These are phyloP conservation scores for Xenotilapia leptura DNA, from an alignment of 2,113 vertebrate species.

Conservation along the genomic window DNA sequence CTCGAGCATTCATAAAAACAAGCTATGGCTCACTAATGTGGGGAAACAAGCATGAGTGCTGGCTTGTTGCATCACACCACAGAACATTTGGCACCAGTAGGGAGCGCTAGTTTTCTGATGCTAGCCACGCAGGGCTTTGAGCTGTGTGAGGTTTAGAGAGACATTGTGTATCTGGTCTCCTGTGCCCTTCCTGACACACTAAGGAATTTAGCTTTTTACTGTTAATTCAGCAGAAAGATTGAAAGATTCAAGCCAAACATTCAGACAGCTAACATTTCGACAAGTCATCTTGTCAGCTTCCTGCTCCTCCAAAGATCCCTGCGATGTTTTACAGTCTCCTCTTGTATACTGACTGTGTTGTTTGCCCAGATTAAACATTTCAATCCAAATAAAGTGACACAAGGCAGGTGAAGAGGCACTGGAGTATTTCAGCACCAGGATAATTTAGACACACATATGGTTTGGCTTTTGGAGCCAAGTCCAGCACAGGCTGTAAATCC, in stretches of 20 bases:
- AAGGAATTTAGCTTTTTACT: not conserved
- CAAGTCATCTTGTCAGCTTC: not conserved
- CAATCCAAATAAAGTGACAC: not conserved
- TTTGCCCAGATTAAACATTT: not conserved
- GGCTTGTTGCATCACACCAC: not conserved
- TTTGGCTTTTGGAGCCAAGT: not conserved
- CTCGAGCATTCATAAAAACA: not conserved
- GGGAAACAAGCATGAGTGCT: not conserved
- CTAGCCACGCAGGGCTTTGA: not conserved
- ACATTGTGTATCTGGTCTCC: not conserved
- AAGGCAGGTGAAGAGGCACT: not conserved
- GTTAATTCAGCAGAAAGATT: not conserved
- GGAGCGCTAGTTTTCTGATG: constrained; percentile 24
- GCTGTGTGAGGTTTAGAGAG: not conserved
- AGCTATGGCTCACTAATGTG: not conserved
- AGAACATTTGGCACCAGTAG: constrained; percentile 27
- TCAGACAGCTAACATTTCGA: not conserved
- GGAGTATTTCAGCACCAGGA: not conserved
- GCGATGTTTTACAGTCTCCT: not conserved
- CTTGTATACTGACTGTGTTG: not conserved
- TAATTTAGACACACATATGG: not conserved
- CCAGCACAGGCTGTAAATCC: not conserved
- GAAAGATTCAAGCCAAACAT: not conserved
- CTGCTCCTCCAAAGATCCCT: not conserved
- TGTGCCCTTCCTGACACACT: not conserved